These are phyloP conservation scores for Pyrochroa serraticornis DNA, from an alignment of 2,888 invertebrate species.

Conservation along the genomic window DNA sequence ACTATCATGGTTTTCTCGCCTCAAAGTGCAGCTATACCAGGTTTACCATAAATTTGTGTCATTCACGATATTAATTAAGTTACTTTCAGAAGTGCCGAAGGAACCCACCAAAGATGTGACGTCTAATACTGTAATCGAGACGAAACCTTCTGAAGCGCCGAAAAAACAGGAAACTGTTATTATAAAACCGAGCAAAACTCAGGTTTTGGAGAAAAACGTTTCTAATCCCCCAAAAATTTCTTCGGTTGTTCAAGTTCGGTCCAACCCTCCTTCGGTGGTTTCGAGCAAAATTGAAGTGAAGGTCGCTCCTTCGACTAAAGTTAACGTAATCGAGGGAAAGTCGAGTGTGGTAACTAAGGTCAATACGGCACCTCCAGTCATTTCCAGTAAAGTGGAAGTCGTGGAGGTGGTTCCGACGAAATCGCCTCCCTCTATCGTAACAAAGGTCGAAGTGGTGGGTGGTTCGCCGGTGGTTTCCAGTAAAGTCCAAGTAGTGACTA, in stretches of 20 bases:
- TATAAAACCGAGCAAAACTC: slow-evolving; percentile 59
- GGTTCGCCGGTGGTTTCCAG: slow-evolving; percentile 61
- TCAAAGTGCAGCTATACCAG: slow-evolving; percentile 76
- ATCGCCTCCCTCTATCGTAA: slow-evolving; percentile 43
- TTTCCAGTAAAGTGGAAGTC: slow-evolving; percentile 52
- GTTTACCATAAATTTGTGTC: slow-evolving; percentile 51
- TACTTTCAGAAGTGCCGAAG: slow-evolving; percentile 33
- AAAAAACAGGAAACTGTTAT: slow-evolving; percentile 31
- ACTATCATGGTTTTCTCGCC: slow-evolving; percentile 95
- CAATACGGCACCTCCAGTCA: slow-evolving; percentile 42
- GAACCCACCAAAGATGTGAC: slow-evolving; percentile 38
- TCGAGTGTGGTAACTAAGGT: slow-evolving; percentile 17
- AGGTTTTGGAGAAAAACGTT: slow-evolving; percentile 58
- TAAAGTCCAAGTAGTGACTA: slow-evolving; percentile 58
- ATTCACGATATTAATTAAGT: too few species aligned
- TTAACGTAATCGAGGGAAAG: slow-evolving; percentile 48
- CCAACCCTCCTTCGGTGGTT: slow-evolving; percentile 35
- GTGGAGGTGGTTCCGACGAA: slow-evolving; percentile 55
- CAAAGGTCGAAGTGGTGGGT: slow-evolving; percentile 54
- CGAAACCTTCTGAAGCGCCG: slow-evolving; percentile 44
- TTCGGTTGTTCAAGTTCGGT: slow-evolving; percentile 48
- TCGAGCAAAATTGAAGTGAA: slow-evolving; percentile 66
- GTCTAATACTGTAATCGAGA: slow-evolving; percentile 52
- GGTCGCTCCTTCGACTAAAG: slow-evolving; percentile 58
- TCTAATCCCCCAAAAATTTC: slow-evolving; percentile 54